Conservation (phyloP, 2,113 vertebrate genomes). For the Ovis aries region ARS-UI_Ramb_v3.0 NC_056066.1:41518001-41518500, state of each 20-base stretch:
- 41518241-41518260: neutral
- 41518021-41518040: neutral
- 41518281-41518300: neutral
- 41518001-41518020: rapidly evolving
- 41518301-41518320: neutral
- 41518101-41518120: neutral
- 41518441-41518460: neutral
- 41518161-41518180: neutral
- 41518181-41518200: rapidly evolving
- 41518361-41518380: neutral
- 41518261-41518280: neutral
- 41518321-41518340: neutral
- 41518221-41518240: neutral
- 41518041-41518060: neutral
- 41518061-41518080: neutral
- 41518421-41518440: neutral
- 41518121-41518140: neutral
- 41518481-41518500: neutral
- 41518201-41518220: neutral
- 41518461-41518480: neutral
- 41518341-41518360: neutral
- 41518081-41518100: neutral
- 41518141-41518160: neutral
- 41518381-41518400: neutral
- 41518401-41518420: neutral